phyloP scores from a whole-genome alignment of 2,113 vertebrate genomes.

The Nanger granti region DNA sequence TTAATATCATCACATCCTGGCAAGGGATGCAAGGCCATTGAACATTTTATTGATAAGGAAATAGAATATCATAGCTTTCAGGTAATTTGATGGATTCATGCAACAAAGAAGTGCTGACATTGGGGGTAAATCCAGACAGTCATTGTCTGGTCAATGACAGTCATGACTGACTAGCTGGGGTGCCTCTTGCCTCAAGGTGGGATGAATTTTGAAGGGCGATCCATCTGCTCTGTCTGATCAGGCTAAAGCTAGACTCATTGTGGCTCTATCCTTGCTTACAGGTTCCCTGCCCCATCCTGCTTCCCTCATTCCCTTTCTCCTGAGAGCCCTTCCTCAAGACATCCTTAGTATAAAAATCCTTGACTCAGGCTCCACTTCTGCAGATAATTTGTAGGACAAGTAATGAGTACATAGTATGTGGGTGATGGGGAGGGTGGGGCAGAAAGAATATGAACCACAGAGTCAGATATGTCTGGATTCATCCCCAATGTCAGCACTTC shows the following conservation, averaged over 20 bases:
- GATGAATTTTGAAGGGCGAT: background rate
- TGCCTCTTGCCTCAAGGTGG: background rate
- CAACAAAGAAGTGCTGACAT: background rate
- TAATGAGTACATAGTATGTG: background rate
- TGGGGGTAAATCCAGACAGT: background rate
- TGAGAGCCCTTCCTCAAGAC: background rate
- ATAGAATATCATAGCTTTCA: background rate
- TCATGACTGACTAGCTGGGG: background rate
- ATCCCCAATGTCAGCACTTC: background rate
- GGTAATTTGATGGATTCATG: background rate
- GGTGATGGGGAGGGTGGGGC: too few relatives aligned
- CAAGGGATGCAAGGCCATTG: background rate
- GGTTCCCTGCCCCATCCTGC: too few relatives aligned
- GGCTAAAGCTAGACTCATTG: background rate
- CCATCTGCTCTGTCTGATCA: background rate
- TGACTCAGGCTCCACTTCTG: background rate
- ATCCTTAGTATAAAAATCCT: background rate
- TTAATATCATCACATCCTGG: background rate
- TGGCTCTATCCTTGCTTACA: background rate
- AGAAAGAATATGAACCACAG: background rate
- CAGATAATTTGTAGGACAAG: background rate
- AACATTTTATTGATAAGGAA: background rate
- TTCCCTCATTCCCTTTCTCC: background rate
- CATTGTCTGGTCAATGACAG: too few relatives aligned
- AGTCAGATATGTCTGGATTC: background rate